A percentile compares a stretch with the other conserved stretches of the same genome.
Evolutionary conservation across 1,140 invertebrate species (phyloP).

Genomic region (Theocolax elegans): DNA sequence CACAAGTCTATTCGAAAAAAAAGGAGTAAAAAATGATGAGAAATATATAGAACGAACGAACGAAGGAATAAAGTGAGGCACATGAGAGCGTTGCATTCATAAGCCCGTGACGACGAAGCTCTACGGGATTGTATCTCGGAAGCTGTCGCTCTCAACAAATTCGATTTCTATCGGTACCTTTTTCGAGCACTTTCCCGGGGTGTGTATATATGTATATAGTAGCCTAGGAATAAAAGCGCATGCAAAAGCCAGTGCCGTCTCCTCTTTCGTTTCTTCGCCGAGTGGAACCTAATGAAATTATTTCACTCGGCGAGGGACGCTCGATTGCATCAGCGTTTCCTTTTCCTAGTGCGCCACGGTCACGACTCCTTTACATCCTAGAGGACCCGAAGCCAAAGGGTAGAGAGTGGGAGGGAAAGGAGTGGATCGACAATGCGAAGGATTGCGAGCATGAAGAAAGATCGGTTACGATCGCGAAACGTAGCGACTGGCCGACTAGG

Average conservation of each 20-base stretch:
- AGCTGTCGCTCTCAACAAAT: conserved; percentile 5
- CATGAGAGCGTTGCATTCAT: too few species aligned
- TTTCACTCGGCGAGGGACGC: conserved; percentile 19
- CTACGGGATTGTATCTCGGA: not conserved
- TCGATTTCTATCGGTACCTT: conserved; percentile 23
- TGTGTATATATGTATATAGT: not conserved
- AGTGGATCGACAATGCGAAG: not conserved
- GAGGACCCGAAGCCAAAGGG: conserved; percentile 1
- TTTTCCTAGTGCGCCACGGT: conserved; percentile 17
- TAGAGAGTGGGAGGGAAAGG: not conserved
- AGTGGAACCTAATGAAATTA: conserved; percentile 35
- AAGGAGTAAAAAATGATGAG: too few species aligned
- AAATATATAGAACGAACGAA: too few species aligned
- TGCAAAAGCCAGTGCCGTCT: not conserved
- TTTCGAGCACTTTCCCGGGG: conserved; percentile 30
- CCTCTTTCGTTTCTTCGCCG: not conserved
- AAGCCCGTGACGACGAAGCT: too few species aligned
- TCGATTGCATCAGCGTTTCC: conserved; percentile 38
- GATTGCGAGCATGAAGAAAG: not conserved
- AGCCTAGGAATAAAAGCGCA: not conserved
- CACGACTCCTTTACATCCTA: conserved; percentile 37
- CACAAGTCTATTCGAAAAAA: too few species aligned
- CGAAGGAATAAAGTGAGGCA: too few species aligned
- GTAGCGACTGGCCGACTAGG: too few species aligned
- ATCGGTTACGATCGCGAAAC: not conserved